These are phyloP conservation scores for Pycnonotus jocosus DNA, from an alignment of 2,113 vertebrate species.

Conservation along the genomic window DNA sequence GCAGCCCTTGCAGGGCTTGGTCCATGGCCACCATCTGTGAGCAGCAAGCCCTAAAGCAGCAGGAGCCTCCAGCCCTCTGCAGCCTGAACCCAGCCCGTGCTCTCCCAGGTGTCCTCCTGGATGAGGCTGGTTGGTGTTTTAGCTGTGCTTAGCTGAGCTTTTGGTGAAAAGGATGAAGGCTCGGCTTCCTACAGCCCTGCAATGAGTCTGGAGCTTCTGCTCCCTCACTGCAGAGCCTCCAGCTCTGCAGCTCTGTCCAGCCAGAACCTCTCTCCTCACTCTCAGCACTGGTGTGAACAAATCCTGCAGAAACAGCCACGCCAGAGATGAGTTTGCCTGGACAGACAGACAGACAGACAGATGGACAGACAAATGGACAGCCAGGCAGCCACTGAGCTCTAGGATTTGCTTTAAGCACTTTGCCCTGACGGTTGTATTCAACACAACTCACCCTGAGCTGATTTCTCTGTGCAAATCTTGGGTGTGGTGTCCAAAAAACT, in stretches of 20 bases:
- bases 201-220: neutral
- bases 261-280: neutral
- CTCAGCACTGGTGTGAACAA: neutral
- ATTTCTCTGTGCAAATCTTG: neutral
- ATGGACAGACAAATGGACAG: neutral
- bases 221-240: neutral
- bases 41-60: neutral
- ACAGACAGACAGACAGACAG: neutral
- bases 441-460: accelerated
- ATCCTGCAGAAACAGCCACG: neutral
- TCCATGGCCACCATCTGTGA: neutral
- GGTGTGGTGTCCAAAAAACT: neutral
- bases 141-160: neutral
- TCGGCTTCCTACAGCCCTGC: neutral
- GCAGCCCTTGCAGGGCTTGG: neutral
- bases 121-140: neutral
- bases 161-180: neutral
- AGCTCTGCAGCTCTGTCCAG: neutral
- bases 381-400: accelerated
- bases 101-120: accelerated
- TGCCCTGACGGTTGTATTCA: neutral
- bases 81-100: neutral
- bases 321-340: neutral
- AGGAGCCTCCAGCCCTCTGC: neutral
- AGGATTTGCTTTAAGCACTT: neutral